Conservation (phyloP, 1,140 invertebrate genomes). For the Procambarus virginalis region DNA sequence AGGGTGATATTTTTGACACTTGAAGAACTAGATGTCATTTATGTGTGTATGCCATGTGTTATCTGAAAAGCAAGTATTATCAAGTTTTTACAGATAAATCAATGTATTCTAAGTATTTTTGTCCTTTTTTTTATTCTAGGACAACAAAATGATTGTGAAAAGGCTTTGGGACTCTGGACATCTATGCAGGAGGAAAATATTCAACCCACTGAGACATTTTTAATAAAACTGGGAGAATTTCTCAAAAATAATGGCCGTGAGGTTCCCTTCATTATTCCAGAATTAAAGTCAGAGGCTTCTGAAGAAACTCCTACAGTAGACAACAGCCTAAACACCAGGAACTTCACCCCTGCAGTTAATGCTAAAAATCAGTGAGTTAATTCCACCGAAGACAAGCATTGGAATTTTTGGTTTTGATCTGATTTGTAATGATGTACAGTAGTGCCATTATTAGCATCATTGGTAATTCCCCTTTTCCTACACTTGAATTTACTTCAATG, state of each 20-base stretch:
- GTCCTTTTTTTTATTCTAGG: conserved; percentile 71
- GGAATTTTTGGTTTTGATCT: background rate
- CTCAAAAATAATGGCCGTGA: conserved; percentile 79
- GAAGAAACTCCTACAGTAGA: background rate
- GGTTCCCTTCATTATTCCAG: conserved; percentile 82
- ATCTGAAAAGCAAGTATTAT: too few relatives aligned
- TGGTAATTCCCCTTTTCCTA: too few relatives aligned
- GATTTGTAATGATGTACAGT: background rate
- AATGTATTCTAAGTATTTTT: background rate
- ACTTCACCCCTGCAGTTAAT: conserved; percentile 39
- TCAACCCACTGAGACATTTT: conserved; percentile 81
- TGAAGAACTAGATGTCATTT: too few relatives aligned
- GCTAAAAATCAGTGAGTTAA: conserved; percentile 21
- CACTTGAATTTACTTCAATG: too few relatives aligned
- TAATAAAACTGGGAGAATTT: conserved; percentile 80
- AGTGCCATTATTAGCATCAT: too few relatives aligned
- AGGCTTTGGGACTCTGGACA: conserved; percentile 84
- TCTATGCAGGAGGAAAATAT: conserved; percentile 88
- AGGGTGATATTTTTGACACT: too few relatives aligned
- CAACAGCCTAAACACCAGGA: conserved; percentile 8
- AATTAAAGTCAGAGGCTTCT: conserved; percentile 38
- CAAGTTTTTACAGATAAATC: too few relatives aligned
- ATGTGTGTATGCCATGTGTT: too few relatives aligned
- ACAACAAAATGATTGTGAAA: conserved; percentile 77
- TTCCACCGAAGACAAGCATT: background rate